phyloP scores from a whole-genome alignment of 2,888 invertebrate genomes.

The Muschampia plurimacula region DNA sequence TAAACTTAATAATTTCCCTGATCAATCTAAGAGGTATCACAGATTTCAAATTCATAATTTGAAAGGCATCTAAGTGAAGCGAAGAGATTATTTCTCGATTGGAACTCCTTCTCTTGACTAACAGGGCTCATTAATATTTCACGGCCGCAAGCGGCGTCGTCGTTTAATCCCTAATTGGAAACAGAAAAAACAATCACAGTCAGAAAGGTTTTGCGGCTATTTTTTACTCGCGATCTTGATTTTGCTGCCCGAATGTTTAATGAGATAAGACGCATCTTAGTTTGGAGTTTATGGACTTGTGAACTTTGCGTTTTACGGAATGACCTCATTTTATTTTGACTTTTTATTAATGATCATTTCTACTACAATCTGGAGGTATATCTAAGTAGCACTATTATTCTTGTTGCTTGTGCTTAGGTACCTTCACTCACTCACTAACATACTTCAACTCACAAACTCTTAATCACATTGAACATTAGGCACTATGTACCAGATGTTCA shows the following conservation, averaged over 20 bases:
- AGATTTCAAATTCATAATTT: background rate
- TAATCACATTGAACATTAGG: no score
- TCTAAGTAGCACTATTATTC: background rate
- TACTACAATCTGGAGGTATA: background rate
- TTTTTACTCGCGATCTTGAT: constrained; percentile 58
- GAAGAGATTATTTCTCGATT: constrained; percentile 14
- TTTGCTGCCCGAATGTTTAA: constrained; percentile 57
- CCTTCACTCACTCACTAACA: no score
- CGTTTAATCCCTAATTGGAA: constrained; percentile 74
- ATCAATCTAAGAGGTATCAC: no score
- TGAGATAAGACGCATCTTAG: constrained; percentile 51
- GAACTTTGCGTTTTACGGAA: background rate
- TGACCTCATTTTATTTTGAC: background rate
- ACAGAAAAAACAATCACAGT: constrained; percentile 74
- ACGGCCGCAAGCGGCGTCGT: constrained; percentile 68
- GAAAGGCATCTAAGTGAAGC: background rate
- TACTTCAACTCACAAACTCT: no score
- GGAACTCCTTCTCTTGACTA: constrained; percentile 50
- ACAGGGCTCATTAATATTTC: constrained; percentile 77
- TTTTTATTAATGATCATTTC: background rate
- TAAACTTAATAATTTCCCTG: no score
- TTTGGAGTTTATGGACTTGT: background rate
- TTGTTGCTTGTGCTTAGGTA: background rate
- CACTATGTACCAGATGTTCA: no score
- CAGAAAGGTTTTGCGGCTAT: constrained; percentile 67